A percentile compares a stretch with the other conserved stretches of the same genome.
phyloP scores from a whole-genome alignment of 2,113 vertebrate genomes.

The Odontesthes bonariensis region DNA sequence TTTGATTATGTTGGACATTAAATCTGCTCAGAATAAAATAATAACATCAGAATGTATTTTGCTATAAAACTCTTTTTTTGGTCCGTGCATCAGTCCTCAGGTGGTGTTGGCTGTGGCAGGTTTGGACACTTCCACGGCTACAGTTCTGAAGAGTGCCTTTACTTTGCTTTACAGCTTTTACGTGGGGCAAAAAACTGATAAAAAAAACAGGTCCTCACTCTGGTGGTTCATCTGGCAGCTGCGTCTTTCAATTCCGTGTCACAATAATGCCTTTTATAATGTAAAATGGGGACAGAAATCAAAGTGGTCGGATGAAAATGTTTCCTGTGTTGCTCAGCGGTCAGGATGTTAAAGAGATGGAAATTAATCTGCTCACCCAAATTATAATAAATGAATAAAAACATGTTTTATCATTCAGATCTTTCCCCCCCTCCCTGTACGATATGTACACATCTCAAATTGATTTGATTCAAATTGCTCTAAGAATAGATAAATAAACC shows the following conservation, averaged over 20 bases:
- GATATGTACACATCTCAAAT: too few species aligned
- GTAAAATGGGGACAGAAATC: conserved; percentile 25
- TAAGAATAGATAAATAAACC: background rate
- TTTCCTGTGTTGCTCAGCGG: background rate
- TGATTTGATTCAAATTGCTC: background rate
- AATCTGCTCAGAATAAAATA: too few species aligned
- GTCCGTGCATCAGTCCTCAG: too few species aligned
- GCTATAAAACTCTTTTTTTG: too few species aligned
- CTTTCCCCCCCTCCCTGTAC: too few species aligned
- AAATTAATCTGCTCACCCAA: background rate
- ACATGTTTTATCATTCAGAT: background rate
- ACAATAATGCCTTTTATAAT: background rate
- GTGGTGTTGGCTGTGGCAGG: too few species aligned
- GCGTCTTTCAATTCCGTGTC: background rate
- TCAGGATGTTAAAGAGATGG: background rate
- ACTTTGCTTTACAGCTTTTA: too few species aligned
- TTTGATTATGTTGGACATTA: too few species aligned
- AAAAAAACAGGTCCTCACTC: background rate
- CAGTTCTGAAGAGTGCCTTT: too few species aligned
- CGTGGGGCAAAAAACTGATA: background rate
- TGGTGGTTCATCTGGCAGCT: background rate
- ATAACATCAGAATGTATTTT: too few species aligned
- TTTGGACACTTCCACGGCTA: too few species aligned
- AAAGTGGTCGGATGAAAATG: conserved; percentile 3
- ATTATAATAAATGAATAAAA: conserved; percentile 9